These are phyloP conservation scores for Pollenia labialis DNA, from an alignment of 2,888 invertebrate species.

Conservation along the genomic window DNA sequence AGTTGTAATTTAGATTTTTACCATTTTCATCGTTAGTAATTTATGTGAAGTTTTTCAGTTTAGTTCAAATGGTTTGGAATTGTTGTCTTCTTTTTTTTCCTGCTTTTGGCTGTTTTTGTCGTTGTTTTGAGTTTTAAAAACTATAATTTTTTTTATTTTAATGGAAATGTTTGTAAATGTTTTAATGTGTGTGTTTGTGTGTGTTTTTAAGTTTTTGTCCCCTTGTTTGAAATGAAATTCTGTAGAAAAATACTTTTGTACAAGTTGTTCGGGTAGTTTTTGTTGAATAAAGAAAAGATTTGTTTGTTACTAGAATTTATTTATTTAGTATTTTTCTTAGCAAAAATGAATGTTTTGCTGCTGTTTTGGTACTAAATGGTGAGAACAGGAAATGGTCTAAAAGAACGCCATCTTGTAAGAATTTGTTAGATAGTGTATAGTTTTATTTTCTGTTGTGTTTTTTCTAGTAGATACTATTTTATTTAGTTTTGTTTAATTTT, in stretches of 20 bases:
- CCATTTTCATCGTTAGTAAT: conserved; percentile 74
- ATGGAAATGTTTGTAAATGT: conserved; percentile 2
- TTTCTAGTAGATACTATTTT: conserved; percentile 49
- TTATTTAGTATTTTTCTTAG: conserved; percentile 64
- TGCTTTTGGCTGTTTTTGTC: conserved; percentile 30
- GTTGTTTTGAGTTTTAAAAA: conserved; percentile 51
- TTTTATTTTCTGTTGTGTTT: conserved; percentile 22
- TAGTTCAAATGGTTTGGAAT: conserved; percentile 37
- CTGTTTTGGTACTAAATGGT: conserved; percentile 72
- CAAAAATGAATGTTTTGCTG: conserved; percentile 53
- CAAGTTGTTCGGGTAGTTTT: conserved; percentile 73
- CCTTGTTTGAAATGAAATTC: conserved; percentile 72
- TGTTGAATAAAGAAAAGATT: conserved; percentile 59
- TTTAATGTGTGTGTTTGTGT: background rate
- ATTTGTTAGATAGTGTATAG: conserved; percentile 68
- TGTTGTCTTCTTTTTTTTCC: conserved; percentile 53
- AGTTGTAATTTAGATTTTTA: conserved; percentile 73
- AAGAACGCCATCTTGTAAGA: conserved; percentile 73
- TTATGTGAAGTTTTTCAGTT: conserved; percentile 67
- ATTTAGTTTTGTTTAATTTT: conserved; percentile 48
- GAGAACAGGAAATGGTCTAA: conserved; percentile 74
- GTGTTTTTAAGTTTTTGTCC: conserved; percentile 63
- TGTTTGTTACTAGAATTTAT: conserved; percentile 68
- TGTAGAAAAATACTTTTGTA: conserved; percentile 71
- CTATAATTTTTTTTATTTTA: background rate